These are phyloP conservation scores for Antheraea mylitta DNA, from an alignment of 1,140 invertebrate species.

Conservation along the genomic window DNA sequence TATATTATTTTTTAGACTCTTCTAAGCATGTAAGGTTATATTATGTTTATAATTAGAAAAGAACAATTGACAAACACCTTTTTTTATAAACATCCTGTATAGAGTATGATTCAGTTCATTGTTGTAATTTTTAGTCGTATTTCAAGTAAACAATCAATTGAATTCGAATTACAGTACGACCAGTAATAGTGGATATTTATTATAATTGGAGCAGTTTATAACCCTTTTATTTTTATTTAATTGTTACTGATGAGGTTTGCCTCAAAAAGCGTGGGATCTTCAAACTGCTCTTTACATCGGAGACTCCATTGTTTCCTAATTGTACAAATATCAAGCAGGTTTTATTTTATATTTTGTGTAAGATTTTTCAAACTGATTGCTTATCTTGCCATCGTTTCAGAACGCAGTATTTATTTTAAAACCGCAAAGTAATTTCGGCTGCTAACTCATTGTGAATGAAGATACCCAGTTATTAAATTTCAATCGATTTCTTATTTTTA, in stretches of 20 bases:
- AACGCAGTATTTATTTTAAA: too few species aligned
- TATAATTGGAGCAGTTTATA: constrained; percentile 64
- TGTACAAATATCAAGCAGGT: constrained; percentile 8
- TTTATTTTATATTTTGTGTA: not conserved
- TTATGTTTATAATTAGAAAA: not conserved
- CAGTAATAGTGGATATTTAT: constrained; percentile 68
- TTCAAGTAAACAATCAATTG: constrained; percentile 72
- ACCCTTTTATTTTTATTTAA: constrained; percentile 66
- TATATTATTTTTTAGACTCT: too few species aligned
- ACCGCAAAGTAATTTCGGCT: too few species aligned
- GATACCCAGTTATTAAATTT: too few species aligned
- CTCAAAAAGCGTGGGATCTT: constrained; percentile 40
- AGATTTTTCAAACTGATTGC: not conserved
- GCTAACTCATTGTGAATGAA: too few species aligned
- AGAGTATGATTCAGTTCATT: constrained; percentile 65
- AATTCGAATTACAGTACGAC: constrained; percentile 56
- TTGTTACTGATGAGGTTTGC: constrained; percentile 59
- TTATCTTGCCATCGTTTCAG: not conserved
- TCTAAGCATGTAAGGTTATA: too few species aligned
- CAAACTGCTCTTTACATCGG: not conserved
- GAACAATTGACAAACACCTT: not conserved
- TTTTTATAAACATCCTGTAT: constrained; percentile 33
- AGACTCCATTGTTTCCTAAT: constrained; percentile 26
- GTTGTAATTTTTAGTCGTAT: constrained; percentile 60
- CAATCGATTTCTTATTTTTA: too few species aligned